phyloP scores from a whole-genome alignment of 2,888 invertebrate genomes.

The Agrotis exclamationis region DNA sequence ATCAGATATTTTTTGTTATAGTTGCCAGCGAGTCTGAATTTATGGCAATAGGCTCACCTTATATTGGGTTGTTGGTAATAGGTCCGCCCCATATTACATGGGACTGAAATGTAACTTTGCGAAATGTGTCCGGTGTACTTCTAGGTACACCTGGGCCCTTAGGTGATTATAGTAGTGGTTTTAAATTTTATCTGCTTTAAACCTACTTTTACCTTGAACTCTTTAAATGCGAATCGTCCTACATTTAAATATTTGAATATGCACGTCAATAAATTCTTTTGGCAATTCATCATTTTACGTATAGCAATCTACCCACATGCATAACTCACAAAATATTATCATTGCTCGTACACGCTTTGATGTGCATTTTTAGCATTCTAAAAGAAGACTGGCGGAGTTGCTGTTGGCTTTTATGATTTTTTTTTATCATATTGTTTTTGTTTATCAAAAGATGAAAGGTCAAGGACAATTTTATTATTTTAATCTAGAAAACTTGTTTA shows the following conservation, averaged over 20 bases:
- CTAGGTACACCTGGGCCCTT: not conserved
- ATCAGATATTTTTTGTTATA: not conserved
- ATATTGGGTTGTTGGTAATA: not conserved
- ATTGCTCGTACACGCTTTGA: constrained; percentile 33
- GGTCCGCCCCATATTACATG: too few relatives aligned
- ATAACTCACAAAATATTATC: constrained; percentile 37
- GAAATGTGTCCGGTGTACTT: not conserved
- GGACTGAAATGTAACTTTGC: not conserved
- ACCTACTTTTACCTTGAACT: not conserved
- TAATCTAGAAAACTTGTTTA: constrained; percentile 1
- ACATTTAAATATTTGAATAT: constrained; percentile 25
- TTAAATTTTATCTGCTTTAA: not conserved
- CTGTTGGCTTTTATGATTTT: constrained; percentile 22
- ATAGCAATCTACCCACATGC: constrained; percentile 30
- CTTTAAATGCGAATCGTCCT: too few relatives aligned
- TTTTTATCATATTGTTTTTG: constrained; percentile 3
- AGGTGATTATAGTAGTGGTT: not conserved
- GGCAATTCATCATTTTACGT: constrained; percentile 27
- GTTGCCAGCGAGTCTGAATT: not conserved
- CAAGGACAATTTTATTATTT: not conserved
- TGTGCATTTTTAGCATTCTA: constrained; percentile 55
- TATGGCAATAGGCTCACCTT: not conserved
- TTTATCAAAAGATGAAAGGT: constrained; percentile 25
- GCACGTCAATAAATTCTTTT: constrained; percentile 21
- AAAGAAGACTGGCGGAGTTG: constrained; percentile 10